Base-by-base conservation (phyloP, 2,113 vertebrate genomes). In the Glaucidium brasilianum region DNA sequence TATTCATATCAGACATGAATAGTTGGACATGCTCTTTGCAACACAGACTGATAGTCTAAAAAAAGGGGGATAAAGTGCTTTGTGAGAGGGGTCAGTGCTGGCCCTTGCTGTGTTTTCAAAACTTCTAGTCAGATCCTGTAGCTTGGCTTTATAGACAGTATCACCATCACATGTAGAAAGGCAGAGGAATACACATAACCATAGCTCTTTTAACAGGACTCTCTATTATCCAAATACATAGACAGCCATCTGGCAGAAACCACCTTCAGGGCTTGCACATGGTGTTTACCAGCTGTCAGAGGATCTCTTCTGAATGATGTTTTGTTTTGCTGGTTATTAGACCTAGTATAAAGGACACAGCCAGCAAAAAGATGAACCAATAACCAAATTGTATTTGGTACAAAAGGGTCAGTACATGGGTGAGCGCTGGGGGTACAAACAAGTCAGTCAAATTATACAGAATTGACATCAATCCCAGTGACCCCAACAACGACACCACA, bases 1-100 rank as follows among this genome's bases (percentile, higher is more conserved):
- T 96, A 90, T 94, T 95, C 87, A 84, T 96, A 90, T n/a, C 90
- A 58, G 74, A 76, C 32, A 30, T 3, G 41, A 95, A 76, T 69
- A 94, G 39, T 5, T 88, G 66, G 71, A 47, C 22, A 32, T n/a
- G 26, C 9, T 64, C 10, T 85, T 81, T 50, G 39, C 87, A 85
- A 75, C 37, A 64, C 66, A 60, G 72, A 71, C 29, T 64, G 34
- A 22, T 91, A 92, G 26, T 43, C 60, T 89, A 37, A 63, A 77
- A 87, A 89, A 39, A n/a, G n/a, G 53, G 50, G 43, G 45, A 80
- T 77, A 47, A 74, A 59, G 34, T 22, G 47, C 52, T 89, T 87
- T 89, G n/a, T 63, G 80, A 96, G 68, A 91, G 12, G 21, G 32
- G 43, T 39, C 52, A 72, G 30, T 35, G 62, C 56, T 56, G 66